A percentile compares a stretch with the other conserved stretches of the same genome.
Conservation (phyloP, 2,113 vertebrate genomes). For the Heliornis fulica region DNA sequence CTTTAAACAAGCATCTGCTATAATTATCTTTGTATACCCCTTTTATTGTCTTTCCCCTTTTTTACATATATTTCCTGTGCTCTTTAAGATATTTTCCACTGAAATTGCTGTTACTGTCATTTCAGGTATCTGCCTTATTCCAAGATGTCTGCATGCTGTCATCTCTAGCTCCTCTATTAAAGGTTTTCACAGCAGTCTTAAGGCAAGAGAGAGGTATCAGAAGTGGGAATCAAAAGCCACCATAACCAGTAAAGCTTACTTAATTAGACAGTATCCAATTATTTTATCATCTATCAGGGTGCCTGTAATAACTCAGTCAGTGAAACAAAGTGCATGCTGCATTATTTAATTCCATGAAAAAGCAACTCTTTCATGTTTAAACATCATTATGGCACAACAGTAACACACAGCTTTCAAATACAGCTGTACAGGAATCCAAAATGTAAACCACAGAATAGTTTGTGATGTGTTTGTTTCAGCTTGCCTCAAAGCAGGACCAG, state of each 20-base stretch:
- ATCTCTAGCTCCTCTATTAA: neutral
- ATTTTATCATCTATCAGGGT: slow-evolving; percentile 14
- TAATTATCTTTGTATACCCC: neutral
- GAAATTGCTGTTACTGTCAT: neutral
- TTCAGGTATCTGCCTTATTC: neutral
- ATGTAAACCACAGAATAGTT: neutral
- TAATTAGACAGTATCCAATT: neutral
- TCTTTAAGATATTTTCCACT: neutral
- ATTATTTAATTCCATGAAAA: neutral
- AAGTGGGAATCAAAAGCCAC: neutral
- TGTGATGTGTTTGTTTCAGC: neutral
- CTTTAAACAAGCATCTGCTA: neutral
- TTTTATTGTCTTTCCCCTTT: neutral
- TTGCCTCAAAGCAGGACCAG: neutral
- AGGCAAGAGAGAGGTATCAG: neutral
- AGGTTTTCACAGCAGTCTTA: neutral
- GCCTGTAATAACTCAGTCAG: neutral
- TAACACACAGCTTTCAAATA: neutral
- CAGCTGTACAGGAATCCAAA: neutral
- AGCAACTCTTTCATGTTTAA: neutral
- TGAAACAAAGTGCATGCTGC: neutral
- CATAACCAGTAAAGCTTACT: neutral
- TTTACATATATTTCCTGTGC: neutral
- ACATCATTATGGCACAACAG: neutral
- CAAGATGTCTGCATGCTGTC: neutral